Conservation (phyloP, 2,797 vertebrate species). For the Melanitta fusca region DNA sequence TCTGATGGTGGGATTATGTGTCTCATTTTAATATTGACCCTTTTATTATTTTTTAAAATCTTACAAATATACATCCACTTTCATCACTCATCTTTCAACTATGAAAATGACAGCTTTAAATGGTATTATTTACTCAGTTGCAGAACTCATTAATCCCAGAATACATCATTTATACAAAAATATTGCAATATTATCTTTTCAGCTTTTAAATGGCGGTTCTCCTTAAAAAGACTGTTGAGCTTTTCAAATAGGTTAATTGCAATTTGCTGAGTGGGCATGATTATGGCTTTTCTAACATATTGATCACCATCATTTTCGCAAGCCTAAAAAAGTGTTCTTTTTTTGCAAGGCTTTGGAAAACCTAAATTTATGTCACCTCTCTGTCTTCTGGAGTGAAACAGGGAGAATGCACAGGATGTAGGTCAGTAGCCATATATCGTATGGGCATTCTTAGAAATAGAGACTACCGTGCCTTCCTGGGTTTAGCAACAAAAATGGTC, state of each 20-base stretch:
- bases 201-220: background rate
- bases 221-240: background rate
- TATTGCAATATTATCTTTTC: background rate
- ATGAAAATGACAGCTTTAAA: background rate
- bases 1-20: background rate
- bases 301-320: background rate
- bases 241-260: background rate
- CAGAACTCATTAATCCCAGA: background rate
- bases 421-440: rapidly evolving
- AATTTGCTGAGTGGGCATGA: background rate
- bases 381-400: background rate
- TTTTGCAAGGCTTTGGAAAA: background rate
- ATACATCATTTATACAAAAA: background rate
- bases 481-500: background rate
- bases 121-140: background rate
- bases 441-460: background rate
- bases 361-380: background rate
- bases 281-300: background rate
- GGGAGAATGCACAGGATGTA: rapidly evolving
- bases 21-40: background rate
- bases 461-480: background rate
- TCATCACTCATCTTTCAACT: background rate
- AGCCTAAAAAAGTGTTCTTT: background rate
- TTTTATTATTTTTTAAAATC: background rate
- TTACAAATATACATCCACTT: background rate